Percentiles rank a stretch among this genome's conserved stretches.
Evolutionary conservation across 2,888 invertebrate genomes (phyloP).

Genomic region (Patella caerulea): DNA sequence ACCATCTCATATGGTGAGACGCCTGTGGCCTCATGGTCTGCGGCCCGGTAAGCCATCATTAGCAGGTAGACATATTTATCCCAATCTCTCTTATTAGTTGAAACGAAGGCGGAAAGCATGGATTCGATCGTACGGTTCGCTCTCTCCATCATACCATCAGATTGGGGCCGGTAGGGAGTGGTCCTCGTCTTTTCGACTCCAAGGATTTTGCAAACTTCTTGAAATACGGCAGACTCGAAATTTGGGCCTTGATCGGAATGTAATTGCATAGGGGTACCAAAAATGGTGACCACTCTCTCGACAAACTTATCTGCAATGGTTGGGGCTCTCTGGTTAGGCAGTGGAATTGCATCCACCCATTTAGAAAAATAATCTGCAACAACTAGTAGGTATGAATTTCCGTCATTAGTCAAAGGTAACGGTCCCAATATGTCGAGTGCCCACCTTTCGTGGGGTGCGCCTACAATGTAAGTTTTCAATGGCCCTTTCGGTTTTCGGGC

Average conservation of each 20-base stretch:
- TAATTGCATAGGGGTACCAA: background rate
- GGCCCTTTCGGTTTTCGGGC: background rate
- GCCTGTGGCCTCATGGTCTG: background rate
- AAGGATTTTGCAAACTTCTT: too few species aligned
- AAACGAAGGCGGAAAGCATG: background rate
- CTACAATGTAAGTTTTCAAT: background rate
- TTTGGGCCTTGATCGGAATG: conserved; percentile 14
- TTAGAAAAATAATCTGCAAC: conserved; percentile 6
- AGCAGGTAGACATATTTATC: background rate
- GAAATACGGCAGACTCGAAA: too few species aligned
- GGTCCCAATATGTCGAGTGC: conserved; percentile 16
- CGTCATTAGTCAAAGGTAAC: background rate
- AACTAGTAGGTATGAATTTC: background rate
- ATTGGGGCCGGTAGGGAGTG: background rate
- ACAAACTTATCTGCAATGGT: conserved; percentile 13
- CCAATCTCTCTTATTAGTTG: background rate
- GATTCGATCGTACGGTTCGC: background rate
- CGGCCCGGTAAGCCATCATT: too few species aligned
- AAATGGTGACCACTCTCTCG: background rate
- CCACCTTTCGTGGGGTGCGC: conserved; percentile 4
- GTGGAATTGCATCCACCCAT: conserved; percentile 10
- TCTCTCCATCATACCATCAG: conserved; percentile 14
- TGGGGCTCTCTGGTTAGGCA: background rate
- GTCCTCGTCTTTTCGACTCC: too few species aligned
- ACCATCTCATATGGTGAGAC: background rate